phyloP scores from a whole-genome alignment of 2,113 vertebrate species.

The Coracopsis vasa region DNA sequence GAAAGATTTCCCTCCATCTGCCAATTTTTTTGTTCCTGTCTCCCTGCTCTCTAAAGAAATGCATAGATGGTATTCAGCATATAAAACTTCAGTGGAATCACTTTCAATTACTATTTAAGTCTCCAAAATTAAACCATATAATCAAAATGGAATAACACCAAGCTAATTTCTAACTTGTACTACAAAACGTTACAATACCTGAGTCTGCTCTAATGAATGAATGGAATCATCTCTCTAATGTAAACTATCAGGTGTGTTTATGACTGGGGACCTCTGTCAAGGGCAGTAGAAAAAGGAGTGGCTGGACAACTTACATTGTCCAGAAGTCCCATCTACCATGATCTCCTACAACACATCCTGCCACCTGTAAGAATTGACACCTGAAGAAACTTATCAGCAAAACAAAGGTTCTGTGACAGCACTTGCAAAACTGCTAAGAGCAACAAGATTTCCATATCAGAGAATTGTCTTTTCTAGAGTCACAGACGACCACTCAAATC shows the following conservation, averaged over 20 bases:
- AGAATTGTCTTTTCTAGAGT: not conserved
- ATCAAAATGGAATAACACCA: not conserved
- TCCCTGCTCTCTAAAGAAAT: not conserved
- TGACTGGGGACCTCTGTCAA: not conserved
- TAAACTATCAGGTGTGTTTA: not conserved
- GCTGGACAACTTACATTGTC: not conserved
- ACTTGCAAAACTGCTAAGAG: not conserved
- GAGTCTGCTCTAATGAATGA: not conserved
- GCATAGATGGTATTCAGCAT: not conserved
- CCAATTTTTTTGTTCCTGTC: not conserved
- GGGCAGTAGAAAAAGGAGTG: not conserved
- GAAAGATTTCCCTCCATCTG: not conserved
- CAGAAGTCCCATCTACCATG: not conserved
- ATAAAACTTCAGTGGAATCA: not conserved
- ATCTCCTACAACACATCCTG: not conserved
- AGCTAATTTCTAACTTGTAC: not conserved
- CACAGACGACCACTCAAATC: not conserved
- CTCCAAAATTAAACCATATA: not conserved
- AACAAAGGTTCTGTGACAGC: not conserved
- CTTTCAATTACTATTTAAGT: not conserved
- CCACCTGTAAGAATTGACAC: not conserved
- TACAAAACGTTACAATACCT: not conserved
- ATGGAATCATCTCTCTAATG: not conserved
- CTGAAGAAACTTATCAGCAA: not conserved
- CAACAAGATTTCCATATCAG: not conserved